Evolutionary conservation across 1,140 invertebrate species (phyloP).

Genomic region (Drusus annulatus): DNA sequence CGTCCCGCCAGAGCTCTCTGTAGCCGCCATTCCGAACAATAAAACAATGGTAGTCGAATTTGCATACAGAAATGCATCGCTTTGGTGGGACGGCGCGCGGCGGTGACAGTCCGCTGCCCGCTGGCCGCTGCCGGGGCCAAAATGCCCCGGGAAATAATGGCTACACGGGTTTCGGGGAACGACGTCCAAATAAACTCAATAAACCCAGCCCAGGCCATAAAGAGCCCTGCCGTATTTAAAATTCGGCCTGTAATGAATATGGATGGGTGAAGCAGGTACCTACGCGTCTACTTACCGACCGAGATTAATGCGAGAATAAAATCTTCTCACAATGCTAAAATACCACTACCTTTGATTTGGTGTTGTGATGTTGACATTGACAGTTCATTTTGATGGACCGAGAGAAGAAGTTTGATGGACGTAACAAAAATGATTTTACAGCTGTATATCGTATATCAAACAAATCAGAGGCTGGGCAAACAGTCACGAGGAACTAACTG

Average conservation of each 20-base stretch:
- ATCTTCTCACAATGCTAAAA: no score
- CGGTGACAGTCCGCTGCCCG: slow-evolving; percentile 3
- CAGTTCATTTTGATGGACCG: no score
- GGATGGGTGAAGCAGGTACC: neutral
- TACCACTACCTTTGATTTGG: no score
- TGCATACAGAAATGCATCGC: slow-evolving; percentile 43
- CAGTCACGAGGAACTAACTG: no score
- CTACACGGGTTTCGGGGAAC: neutral
- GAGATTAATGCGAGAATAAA: neutral
- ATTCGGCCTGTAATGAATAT: slow-evolving; percentile 18
- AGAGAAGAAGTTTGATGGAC: no score
- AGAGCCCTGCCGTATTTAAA: neutral
- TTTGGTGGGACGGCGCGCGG: neutral
- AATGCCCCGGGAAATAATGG: slow-evolving; percentile 14
- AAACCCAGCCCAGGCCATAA: neutral
- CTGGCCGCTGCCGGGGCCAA: no score
- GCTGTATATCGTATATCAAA: no score
- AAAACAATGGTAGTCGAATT: slow-evolving; percentile 43
- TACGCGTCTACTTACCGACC: neutral
- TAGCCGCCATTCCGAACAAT: slow-evolving; percentile 24
- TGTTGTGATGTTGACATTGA: no score
- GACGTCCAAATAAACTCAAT: no score
- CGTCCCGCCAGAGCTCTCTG: slow-evolving; percentile 3
- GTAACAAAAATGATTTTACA: no score
- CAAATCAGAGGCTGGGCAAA: no score